A percentile compares a stretch with the other conserved stretches of the same genome.
These are phyloP conservation scores for Eulemur rubriventer DNA, from an alignment of 2,797 vertebrate genomes.

Conservation along the genomic window DNA sequence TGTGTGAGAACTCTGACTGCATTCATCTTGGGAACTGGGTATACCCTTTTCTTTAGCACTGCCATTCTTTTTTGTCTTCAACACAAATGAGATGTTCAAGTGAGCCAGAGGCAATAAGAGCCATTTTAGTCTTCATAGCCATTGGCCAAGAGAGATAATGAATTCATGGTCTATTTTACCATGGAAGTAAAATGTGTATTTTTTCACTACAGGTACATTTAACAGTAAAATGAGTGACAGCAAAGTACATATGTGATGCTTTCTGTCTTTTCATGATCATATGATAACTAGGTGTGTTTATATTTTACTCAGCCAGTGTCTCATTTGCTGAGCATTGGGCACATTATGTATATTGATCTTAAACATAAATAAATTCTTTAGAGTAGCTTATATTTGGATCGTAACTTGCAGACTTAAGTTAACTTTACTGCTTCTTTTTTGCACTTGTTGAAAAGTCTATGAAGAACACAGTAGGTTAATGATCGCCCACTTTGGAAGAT, in stretches of 20 bases:
- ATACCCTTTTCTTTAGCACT: not conserved
- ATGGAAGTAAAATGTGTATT: slow-evolving; percentile 73
- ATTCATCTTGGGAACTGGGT: not conserved
- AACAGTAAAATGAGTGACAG: slow-evolving; percentile 58
- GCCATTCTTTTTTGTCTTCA: slow-evolving; percentile 37
- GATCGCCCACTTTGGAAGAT: slow-evolving; percentile 74
- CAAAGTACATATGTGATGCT: slow-evolving; percentile 70
- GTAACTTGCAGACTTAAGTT: slow-evolving; percentile 73
- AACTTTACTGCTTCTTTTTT: slow-evolving; percentile 72
- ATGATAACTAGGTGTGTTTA: slow-evolving; percentile 65
- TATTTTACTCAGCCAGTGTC: slow-evolving; percentile 68
- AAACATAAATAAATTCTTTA: slow-evolving; percentile 49
- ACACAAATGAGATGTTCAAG: slow-evolving; percentile 39
- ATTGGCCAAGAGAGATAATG: slow-evolving; percentile 30
- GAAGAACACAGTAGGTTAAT: slow-evolving; percentile 68
- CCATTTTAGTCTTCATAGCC: not conserved
- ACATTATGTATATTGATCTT: slow-evolving; percentile 69
- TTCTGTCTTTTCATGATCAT: slow-evolving; percentile 73
- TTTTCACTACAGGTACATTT: slow-evolving; percentile 67
- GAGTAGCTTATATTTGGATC: slow-evolving; percentile 71
- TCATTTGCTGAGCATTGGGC: slow-evolving; percentile 62
- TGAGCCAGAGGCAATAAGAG: not conserved
- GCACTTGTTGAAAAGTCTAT: slow-evolving; percentile 70
- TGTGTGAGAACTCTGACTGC: not conserved
- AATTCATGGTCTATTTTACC: slow-evolving; percentile 68